Conservation (phyloP, 1,140 invertebrate species). For the Delia radicum region DNA sequence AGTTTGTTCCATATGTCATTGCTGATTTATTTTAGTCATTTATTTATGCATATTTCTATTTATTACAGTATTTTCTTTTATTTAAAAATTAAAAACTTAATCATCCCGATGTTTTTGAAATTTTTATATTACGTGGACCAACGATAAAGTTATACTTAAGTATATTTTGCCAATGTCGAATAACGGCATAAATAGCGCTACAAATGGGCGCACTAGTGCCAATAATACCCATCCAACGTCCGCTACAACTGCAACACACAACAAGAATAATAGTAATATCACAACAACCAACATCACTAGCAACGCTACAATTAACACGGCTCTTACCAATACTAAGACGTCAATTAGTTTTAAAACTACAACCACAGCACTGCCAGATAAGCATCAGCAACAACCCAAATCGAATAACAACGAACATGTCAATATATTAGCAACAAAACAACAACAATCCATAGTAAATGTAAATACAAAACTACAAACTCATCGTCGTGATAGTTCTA, state of each 20-base stretch:
- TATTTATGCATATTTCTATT: not conserved
- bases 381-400: conserved; percentile 5
- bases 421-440: conserved; percentile 22
- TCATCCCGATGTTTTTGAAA: not conserved
- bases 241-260: not conserved
- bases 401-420: conserved; percentile 43
- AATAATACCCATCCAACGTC: conserved; percentile 19
- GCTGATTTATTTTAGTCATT: too few species aligned
- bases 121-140: not conserved
- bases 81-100: not conserved
- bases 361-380: conserved; percentile 42
- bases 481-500: conserved; percentile 29
- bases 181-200: conserved; percentile 47
- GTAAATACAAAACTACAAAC: conserved; percentile 12
- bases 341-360: conserved; percentile 31
- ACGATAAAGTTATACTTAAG: not conserved
- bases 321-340: conserved; percentile 26
- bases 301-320: not conserved
- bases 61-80: not conserved
- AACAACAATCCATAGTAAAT: conserved; percentile 8
- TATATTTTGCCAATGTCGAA: conserved; percentile 30
- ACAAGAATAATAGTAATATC: not conserved
- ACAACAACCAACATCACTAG: conserved; percentile 19
- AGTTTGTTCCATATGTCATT: too few species aligned
- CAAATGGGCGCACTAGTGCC: conserved; percentile 43